Conservation (phyloP, 1,140 invertebrate genomes). For the Dryas iulia region DNA sequence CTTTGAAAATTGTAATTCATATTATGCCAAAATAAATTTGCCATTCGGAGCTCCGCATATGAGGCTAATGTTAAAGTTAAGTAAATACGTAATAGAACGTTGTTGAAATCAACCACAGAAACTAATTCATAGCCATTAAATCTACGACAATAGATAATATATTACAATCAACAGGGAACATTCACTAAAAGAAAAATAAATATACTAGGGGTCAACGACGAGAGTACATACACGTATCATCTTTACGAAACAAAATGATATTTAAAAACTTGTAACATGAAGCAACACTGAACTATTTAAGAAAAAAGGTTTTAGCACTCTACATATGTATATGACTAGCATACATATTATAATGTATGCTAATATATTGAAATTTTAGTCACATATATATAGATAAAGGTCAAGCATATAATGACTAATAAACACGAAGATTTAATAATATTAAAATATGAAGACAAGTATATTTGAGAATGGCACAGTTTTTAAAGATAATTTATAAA, state of each 20-base stretch:
- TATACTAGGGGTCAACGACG: background rate
- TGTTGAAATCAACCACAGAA: background rate
- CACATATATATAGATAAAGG: background rate
- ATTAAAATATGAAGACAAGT: background rate
- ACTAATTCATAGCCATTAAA: background rate
- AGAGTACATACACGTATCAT: background rate
- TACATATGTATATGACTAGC: background rate
- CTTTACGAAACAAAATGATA: background rate
- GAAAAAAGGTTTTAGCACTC: background rate
- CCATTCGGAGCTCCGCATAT: background rate
- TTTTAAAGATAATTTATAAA: background rate
- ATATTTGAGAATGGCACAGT: background rate
- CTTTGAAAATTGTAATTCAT: too few relatives aligned
- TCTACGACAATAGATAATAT: background rate
- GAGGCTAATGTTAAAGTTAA: background rate
- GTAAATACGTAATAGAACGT: background rate
- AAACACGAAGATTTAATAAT: background rate
- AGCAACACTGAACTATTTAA: background rate
- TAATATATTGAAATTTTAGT: background rate
- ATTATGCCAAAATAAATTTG: background rate
- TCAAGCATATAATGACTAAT: background rate
- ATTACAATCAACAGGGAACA: background rate
- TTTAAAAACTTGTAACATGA: background rate
- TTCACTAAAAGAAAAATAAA: background rate
- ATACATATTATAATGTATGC: background rate